Evolutionary conservation across 2,113 vertebrate genomes (phyloP).

Genomic region (Protomyctophum bolini): DNA sequence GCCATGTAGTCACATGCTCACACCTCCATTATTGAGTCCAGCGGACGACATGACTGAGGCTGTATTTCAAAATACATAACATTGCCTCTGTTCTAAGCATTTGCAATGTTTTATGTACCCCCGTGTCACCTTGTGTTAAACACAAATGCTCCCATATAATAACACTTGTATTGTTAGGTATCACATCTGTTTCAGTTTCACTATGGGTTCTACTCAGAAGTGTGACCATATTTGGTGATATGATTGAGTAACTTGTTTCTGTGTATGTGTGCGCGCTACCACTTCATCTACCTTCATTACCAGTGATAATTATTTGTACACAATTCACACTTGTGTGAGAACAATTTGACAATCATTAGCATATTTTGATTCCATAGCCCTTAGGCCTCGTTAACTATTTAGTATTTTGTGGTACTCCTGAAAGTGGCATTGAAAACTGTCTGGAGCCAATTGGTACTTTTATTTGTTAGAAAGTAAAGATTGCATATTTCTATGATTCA

Average conservation of each 20-base stretch:
- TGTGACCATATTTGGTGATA: not conserved
- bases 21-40: constrained; percentile 18
- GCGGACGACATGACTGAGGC: too few relatives aligned
- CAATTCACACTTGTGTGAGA: constrained; percentile 6
- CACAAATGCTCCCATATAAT: constrained; percentile 10
- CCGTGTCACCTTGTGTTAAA: constrained; percentile 16
- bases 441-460: not conserved
- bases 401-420: not conserved
- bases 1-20: constrained; percentile 9
- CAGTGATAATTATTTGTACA: constrained; percentile 33
- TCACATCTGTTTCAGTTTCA: constrained; percentile 14
- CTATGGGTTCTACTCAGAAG: not conserved
- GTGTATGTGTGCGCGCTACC: constrained; percentile 8
- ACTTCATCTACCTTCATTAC: constrained; percentile 38
- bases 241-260: not conserved
- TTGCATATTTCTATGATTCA: not conserved
- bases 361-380: not conserved
- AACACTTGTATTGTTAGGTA: constrained; percentile 14
- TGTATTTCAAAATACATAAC: constrained; percentile 12
- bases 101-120: constrained; percentile 1
- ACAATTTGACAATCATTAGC: constrained; percentile 41
- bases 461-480: constrained; percentile 2
- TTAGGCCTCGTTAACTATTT: not conserved
- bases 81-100: constrained; percentile 33
- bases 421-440: not conserved